phyloP scores from a whole-genome alignment of 2,797 vertebrate species.

The Numenius phaeopus region DNA sequence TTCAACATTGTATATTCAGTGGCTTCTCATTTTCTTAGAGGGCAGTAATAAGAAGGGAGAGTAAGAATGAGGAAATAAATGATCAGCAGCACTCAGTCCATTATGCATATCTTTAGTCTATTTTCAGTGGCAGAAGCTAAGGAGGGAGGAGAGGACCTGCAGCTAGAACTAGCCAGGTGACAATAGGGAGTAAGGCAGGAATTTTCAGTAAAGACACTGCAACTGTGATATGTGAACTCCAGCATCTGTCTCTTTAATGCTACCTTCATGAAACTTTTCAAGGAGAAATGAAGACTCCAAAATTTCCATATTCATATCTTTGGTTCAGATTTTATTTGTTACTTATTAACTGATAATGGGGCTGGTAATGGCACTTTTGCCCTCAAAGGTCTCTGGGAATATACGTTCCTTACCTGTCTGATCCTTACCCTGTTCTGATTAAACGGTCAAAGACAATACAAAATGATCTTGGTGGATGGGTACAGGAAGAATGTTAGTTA shows the following conservation, averaged over 20 bases:
- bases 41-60: background rate
- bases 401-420: background rate
- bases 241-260: background rate
- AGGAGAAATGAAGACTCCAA: background rate
- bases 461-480: background rate
- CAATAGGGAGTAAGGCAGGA: background rate
- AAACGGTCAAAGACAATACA: background rate
- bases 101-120: background rate
- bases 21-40: background rate
- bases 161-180: background rate
- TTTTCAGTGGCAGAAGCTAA: background rate
- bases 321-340: background rate
- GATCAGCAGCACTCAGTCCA: background rate
- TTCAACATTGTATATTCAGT: background rate
- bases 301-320: background rate
- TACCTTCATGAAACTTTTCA: background rate
- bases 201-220: background rate
- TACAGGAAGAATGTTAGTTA: background rate
- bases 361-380: background rate
- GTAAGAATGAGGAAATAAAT: background rate
- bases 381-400: background rate
- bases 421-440: background rate
- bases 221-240: background rate
- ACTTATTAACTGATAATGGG: background rate
- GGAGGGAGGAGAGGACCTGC: background rate